Percentiles rank a stretch among this genome's conserved stretches.
These are phyloP conservation scores for Strigamia transsilvanica DNA, from an alignment of 2,888 invertebrate species.

Conservation along the genomic window DNA sequence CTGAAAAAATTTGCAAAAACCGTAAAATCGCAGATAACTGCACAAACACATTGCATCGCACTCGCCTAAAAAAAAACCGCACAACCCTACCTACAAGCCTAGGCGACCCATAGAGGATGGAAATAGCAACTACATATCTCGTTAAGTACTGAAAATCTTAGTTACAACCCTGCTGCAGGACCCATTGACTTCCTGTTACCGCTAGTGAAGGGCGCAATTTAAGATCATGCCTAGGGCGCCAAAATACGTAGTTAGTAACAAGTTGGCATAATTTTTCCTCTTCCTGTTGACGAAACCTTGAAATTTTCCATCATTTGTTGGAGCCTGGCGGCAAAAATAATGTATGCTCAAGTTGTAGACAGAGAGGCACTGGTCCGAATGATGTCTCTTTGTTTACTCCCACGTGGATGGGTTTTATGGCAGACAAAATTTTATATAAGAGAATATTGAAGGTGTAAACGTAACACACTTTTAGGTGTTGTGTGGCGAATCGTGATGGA, in stretches of 20 bases:
- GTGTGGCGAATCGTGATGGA: background rate
- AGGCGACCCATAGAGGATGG: too few relatives aligned
- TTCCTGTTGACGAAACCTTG: background rate
- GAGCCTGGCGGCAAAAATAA: background rate
- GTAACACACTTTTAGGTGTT: background rate
- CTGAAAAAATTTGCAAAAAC: too few relatives aligned
- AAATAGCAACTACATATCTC: too few relatives aligned
- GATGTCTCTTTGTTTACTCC: background rate
- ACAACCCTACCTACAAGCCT: too few relatives aligned
- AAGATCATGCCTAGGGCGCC: too few relatives aligned
- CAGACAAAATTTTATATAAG: background rate
- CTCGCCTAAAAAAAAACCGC: too few relatives aligned
- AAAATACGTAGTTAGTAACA: background rate
- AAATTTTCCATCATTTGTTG: background rate
- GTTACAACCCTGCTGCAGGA: too few relatives aligned
- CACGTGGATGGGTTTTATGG: slow-evolving; percentile 15
- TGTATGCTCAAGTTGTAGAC: background rate
- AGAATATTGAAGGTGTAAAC: background rate
- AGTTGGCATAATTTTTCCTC: background rate
- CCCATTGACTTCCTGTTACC: too few relatives aligned
- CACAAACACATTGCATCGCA: too few relatives aligned
- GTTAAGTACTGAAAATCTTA: too few relatives aligned
- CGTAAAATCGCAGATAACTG: too few relatives aligned
- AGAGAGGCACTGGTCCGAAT: background rate
- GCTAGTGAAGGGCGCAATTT: too few relatives aligned